These are phyloP conservation scores for Gavia stellata DNA, from an alignment of 2,113 vertebrate genomes.

Conservation along the genomic window DNA sequence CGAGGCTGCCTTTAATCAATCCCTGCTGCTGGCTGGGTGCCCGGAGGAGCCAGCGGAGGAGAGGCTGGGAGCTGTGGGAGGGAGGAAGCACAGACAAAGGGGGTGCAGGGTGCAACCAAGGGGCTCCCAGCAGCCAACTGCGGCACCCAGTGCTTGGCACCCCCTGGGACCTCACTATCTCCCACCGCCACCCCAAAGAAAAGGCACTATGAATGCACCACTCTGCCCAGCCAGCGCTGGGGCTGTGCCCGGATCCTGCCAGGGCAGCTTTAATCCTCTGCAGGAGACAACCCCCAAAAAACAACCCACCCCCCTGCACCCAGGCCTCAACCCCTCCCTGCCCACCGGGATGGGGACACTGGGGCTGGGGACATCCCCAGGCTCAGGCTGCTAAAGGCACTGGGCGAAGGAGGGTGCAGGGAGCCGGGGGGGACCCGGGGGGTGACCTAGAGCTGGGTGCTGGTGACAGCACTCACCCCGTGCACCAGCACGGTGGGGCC, in stretches of 20 bases:
- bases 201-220: slow-evolving; percentile 24
- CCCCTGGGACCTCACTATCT: background rate
- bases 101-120: background rate
- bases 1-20: slow-evolving; percentile 66
- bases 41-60: background rate
- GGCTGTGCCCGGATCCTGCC: background rate
- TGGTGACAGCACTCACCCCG: slow-evolving; percentile 87
- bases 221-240: accelerated
- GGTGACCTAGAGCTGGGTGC: slow-evolving; percentile 81
- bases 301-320: background rate
- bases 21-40: slow-evolving; percentile 35
- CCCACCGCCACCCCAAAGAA: background rate
- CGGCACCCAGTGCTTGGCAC: background rate
- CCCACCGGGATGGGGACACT: background rate
- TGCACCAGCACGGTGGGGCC: slow-evolving; percentile 91
- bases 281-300: background rate
- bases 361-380: background rate
- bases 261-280: background rate
- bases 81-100: background rate
- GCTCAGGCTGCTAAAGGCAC: slow-evolving; percentile 13
- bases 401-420: background rate
- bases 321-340: background rate
- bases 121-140: background rate
- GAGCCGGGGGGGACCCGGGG: accelerated
- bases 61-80: background rate